Evolutionary conservation across 2,888 invertebrate species (phyloP).

Genomic region (Lasioglossum zephyrum): DNA sequence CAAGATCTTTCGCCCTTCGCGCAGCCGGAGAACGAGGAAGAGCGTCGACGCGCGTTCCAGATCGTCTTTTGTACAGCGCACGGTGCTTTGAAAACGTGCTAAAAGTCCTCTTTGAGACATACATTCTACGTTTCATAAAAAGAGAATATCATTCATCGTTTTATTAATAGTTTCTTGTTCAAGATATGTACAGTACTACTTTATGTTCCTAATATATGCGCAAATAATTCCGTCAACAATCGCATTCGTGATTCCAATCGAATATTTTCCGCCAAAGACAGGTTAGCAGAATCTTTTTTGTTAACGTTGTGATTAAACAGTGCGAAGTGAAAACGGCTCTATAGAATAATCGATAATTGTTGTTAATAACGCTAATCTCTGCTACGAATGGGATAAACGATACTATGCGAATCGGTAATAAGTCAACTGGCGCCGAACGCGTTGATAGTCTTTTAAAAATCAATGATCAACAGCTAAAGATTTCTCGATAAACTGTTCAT

Average conservation of each 20-base stretch:
- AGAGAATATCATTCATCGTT: neutral
- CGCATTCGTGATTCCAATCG: neutral
- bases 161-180: neutral
- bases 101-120: too few relatives aligned
- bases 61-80: too few relatives aligned
- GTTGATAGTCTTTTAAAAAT: conserved; percentile 1
- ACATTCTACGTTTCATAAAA: too few relatives aligned
- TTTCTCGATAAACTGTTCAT: neutral
- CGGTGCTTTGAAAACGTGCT: too few relatives aligned
- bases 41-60: too few relatives aligned
- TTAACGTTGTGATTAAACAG: neutral
- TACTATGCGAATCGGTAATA: neutral
- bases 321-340: conserved; percentile 1
- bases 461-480: neutral
- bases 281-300: neutral
- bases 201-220: neutral
- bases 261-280: neutral
- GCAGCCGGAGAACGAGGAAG: too few relatives aligned
- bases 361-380: neutral
- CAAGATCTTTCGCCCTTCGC: neutral
- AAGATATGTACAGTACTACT: neutral
- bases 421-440: neutral
- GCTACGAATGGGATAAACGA: neutral
- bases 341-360: neutral
- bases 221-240: neutral